These are phyloP conservation scores for Chrysocyon brachyurus DNA, from an alignment of 2,797 vertebrate genomes.

Conservation along the genomic window DNA sequence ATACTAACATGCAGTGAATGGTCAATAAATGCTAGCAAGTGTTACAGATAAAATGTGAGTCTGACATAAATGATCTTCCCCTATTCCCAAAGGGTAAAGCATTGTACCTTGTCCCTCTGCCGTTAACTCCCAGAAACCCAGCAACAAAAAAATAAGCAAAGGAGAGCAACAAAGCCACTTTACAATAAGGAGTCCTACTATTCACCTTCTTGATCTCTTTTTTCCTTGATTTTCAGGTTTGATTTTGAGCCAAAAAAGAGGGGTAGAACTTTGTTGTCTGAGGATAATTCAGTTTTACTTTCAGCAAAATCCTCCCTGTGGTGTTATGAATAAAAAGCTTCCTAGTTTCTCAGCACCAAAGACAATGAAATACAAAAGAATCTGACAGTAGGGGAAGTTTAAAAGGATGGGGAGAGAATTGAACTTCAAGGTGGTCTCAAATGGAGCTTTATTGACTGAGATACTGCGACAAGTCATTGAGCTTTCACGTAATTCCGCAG, in stretches of 20 bases:
- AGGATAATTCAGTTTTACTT: slow-evolving; percentile 23
- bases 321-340: slow-evolving; percentile 54
- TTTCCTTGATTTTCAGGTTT: slow-evolving; percentile 34
- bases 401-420: background rate
- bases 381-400: slow-evolving; percentile 33
- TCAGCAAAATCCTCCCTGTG: slow-evolving; percentile 44
- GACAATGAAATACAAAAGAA: slow-evolving; percentile 44
- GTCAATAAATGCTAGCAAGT: background rate
- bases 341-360: background rate
- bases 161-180: background rate
- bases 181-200: background rate
- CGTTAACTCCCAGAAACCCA: background rate
- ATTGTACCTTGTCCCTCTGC: background rate
- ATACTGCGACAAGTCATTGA: slow-evolving; percentile 54
- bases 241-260: slow-evolving; percentile 30
- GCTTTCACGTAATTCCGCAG: slow-evolving; percentile 70
- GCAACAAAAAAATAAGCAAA: background rate
- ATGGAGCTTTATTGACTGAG: slow-evolving; percentile 71
- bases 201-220: background rate
- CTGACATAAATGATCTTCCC: background rate
- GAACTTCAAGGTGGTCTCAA: slow-evolving; percentile 67
- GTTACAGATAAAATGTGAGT: background rate
- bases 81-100: background rate
- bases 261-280: background rate
- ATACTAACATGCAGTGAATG: background rate